Base-by-base conservation (phyloP, 1,140 invertebrate species). In the Parasteatoda tepidariorum region DNA sequence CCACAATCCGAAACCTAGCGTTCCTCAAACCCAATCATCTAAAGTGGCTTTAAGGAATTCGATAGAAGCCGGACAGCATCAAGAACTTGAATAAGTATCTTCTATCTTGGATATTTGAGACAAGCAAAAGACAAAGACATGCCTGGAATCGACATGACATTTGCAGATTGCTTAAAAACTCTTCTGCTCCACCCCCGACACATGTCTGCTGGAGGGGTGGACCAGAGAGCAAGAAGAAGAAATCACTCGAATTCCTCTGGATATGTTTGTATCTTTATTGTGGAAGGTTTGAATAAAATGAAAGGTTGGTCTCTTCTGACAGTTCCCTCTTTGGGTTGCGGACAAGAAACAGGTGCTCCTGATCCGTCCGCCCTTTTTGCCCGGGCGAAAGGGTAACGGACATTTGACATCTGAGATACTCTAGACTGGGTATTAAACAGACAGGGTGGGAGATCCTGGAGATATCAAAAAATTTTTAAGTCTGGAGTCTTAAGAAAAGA, bases 331-430 rank as follows among this genome's bases (percentile, higher is more conserved):
- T 48, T 13, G 38, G 38, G 38, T 48, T 48, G 38, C 24, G 57
- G 68, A 71, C 48, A 71, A 18, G 48, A 55, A 71, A 57, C 68
- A 71, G 68, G 68, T 71, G 68, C 68, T 18, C 18, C 48, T 71
- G 68, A 71, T 71, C 68, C 28, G 9, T 59, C 9, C 9, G 9
- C 18, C 38, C 38, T 7, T 9, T 22, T 22, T 24, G 57, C 57
- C 18, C 24, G 18, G 18, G 57, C 57, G 24, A 59, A 59, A 59
- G 57, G 38, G 38, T 9, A 48, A 48, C 9, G 24, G 57, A 59
- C 57, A 59, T 22, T n/a, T 57, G 68, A 71, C 68, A 71, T 71
- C 26, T 15, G 18, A 48, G 38, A 33, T 33, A 66, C 31, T 33
- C 11, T 9, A 66, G 28, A 66, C 30, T 48, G 18, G 38, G 38